A percentile compares a stretch with the other conserved stretches of the same genome.
Evolutionary conservation across 1,140 invertebrate species (phyloP).

Genomic region (Stenopsyche tienmushanensis): DNA sequence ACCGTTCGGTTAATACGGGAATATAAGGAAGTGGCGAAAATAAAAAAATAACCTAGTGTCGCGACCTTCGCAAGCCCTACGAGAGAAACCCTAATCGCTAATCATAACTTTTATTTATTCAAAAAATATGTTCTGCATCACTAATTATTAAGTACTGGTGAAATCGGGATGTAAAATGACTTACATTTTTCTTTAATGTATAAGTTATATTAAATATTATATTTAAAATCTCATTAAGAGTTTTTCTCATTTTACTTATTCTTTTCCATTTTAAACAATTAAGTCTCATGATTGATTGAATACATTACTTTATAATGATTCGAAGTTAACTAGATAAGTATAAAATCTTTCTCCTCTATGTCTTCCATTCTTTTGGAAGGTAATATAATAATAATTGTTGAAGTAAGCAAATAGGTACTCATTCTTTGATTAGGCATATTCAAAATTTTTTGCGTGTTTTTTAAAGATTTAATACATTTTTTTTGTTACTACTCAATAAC

Average conservation of each 20-base stretch:
- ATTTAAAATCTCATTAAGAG: slow-evolving; percentile 21
- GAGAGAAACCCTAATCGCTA: too few relatives aligned
- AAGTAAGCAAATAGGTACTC: slow-evolving; percentile 39
- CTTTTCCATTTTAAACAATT: slow-evolving; percentile 28
- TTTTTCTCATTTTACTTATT: slow-evolving; percentile 27
- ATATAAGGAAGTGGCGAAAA: too few relatives aligned
- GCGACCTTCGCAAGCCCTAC: too few relatives aligned
- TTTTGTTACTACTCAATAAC: slow-evolving; percentile 31
- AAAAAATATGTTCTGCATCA: slow-evolving; percentile 38
- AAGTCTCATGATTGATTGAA: slow-evolving; percentile 41
- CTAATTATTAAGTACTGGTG: slow-evolving; percentile 21
- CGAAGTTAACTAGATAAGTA: slow-evolving; percentile 33
- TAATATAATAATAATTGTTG: slow-evolving; percentile 34
- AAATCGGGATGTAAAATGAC: slow-evolving; percentile 23
- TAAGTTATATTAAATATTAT: slow-evolving; percentile 5
- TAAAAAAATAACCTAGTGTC: too few relatives aligned
- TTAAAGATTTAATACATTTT: slow-evolving; percentile 12
- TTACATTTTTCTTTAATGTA: background rate
- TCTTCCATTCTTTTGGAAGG: slow-evolving; percentile 35
- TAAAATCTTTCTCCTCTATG: slow-evolving; percentile 36
- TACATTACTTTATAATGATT: slow-evolving; percentile 36
- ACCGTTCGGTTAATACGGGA: too few relatives aligned
- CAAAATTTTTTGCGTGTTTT: slow-evolving; percentile 17
- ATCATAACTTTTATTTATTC: slow-evolving; percentile 27
- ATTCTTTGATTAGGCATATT: slow-evolving; percentile 37